phyloP scores from a whole-genome alignment of 2,797 vertebrate species.

The Bryconaethiops microstoma region DNA sequence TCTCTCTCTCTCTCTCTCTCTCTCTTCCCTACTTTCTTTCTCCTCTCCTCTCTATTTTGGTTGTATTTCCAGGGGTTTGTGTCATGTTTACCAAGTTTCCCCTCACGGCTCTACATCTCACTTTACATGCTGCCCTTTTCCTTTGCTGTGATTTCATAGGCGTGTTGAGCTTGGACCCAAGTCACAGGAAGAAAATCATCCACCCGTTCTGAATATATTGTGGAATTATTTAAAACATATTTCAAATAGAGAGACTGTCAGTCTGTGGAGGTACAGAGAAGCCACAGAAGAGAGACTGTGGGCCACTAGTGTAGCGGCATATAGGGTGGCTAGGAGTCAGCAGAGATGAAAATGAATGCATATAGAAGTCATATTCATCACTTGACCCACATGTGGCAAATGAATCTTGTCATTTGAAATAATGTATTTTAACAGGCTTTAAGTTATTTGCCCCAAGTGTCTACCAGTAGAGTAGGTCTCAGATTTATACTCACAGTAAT shows the following conservation, averaged over 20 bases:
- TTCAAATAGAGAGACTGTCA: conserved; percentile 70
- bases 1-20: conserved; percentile 28
- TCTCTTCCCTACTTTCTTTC: conserved; percentile 12
- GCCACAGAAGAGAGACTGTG: conserved; percentile 54
- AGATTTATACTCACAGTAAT: conserved; percentile 26
- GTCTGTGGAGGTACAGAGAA: conserved; percentile 50
- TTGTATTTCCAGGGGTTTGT: conserved; percentile 67
- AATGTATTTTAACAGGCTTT: conserved; percentile 24
- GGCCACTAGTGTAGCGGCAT: conserved; percentile 1
- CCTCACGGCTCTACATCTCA: conserved; percentile 68
- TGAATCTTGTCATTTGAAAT: conserved; percentile 19
- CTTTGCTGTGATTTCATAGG: conserved; percentile 69
- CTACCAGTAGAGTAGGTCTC: conserved; percentile 23
- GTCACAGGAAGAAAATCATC: conserved; percentile 75
- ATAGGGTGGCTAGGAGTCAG: conserved; percentile 24
- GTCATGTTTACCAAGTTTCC: conserved; percentile 77
- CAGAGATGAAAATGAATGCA: conserved; percentile 41
- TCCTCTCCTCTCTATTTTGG: conserved; percentile 42
- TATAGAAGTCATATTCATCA: conserved; percentile 44
- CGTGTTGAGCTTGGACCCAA: conserved; percentile 76
- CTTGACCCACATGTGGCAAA: conserved; percentile 16
- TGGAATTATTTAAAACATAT: conserved; percentile 75
- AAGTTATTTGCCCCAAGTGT: neutral
- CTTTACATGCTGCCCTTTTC: conserved; percentile 76
- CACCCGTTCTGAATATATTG: conserved; percentile 73